Base-by-base conservation (phyloP, 2,797 vertebrate species). In the Pelochelys cantorii region DNA sequence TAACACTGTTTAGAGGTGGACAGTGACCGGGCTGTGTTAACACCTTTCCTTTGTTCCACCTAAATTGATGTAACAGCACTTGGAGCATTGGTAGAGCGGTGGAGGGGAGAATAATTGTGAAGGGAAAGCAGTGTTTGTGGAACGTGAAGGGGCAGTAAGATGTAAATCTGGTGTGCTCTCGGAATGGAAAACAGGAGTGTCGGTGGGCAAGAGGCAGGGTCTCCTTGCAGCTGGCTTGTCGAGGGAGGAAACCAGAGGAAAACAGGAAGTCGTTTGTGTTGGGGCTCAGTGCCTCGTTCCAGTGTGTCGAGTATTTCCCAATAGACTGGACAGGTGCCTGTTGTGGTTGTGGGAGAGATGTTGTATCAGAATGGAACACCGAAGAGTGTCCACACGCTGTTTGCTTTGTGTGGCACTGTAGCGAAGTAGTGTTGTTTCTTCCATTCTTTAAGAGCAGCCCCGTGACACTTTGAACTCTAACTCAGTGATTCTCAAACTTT, bases 281-380 rank as follows among this genome's bases (percentile, higher is more conserved):
- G 79, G 85, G 84, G 93, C 75, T 85, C 12, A 89, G 68, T 93
- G 81, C 7, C 81, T 95, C 90, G 52, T 62, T 34, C 75, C 60
- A 85, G 59, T 54, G 83, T 90, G 95, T 95, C 95, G 94, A 95
- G 89, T 37, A 71, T 71, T 71, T 71, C 65, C 93, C 88, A 93
- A 90, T 89, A 86, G 90, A 95, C 90, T 54, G 94, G 42, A 48
- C 8, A 8, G 42, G 93, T 71, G 94, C 85, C 93, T 86, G 80
- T 91, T 92, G 56, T 96, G 94, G 86, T 93, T 95, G 93, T 95
- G 95, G 96, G 92, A 96, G 92, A 95, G 95, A 93, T 84, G 77
- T 88, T 96, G 93, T 93, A 95, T 95, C 94, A 95, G 89, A 5
- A 2, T 94, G 93, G 95, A 92, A n/a, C 94, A 96, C 88, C 90